phyloP scores from a whole-genome alignment of 1,140 invertebrate species.

The Pachypsylla venusta region DNA sequence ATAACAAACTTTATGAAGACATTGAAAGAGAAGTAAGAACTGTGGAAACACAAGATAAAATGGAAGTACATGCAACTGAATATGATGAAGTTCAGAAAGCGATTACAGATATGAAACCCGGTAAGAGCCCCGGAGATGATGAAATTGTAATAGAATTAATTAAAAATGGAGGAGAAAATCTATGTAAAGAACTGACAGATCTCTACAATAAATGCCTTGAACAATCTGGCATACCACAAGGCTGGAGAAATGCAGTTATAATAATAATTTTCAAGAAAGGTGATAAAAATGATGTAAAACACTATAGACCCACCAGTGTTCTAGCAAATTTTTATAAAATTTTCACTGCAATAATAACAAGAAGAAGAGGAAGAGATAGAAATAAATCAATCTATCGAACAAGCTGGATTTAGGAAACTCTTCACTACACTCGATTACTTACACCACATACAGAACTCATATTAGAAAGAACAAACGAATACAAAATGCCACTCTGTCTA shows the following conservation, averaged over 20 bases:
- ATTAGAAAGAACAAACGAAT: constrained; percentile 14
- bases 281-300: constrained; percentile 23
- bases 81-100: too few relatives aligned
- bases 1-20: too few relatives aligned
- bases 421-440: constrained; percentile 17
- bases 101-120: too few relatives aligned
- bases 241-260: constrained; percentile 24
- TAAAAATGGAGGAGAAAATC: neutral
- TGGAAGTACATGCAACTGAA: too few relatives aligned
- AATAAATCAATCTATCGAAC: constrained; percentile 25
- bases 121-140: too few relatives aligned
- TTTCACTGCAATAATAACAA: constrained; percentile 19
- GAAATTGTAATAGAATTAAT: constrained; percentile 5
- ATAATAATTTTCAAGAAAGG: constrained; percentile 27
- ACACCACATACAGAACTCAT: constrained; percentile 8
- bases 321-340: constrained; percentile 25
- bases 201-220: constrained; percentile 5
- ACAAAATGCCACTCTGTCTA: constrained; percentile 6
- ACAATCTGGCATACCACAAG: constrained; percentile 19
- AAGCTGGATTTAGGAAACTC: constrained; percentile 27
- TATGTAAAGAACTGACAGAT: constrained; percentile 4
- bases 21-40: too few relatives aligned
- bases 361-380: constrained; percentile 22
- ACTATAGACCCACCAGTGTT: constrained; percentile 27
- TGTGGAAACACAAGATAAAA: too few relatives aligned